These are phyloP conservation scores for Antheraea pernyi DNA, from an alignment of 1,140 invertebrate genomes.

Conservation along the genomic window DNA sequence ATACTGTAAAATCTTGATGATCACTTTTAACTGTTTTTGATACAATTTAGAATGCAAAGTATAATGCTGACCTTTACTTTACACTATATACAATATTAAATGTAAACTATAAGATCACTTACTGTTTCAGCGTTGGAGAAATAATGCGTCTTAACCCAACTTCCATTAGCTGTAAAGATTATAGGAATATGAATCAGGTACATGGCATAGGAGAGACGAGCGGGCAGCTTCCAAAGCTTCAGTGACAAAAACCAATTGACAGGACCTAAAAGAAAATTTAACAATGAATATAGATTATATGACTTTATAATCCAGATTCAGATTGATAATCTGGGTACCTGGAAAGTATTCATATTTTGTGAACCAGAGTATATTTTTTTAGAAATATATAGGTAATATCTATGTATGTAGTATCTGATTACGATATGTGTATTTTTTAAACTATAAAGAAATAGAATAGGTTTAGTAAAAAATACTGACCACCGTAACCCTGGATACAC, in stretches of 20 bases:
- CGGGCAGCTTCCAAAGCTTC: slow-evolving; percentile 72
- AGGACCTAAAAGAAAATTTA: slow-evolving; percentile 40
- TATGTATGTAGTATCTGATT: too few species aligned
- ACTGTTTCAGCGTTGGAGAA: slow-evolving; percentile 37
- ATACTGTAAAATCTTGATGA: too few species aligned
- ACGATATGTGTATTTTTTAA: too few species aligned
- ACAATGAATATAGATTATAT: background rate
- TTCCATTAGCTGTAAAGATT: slow-evolving; percentile 29
- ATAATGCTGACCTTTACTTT: too few species aligned
- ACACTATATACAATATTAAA: slow-evolving; percentile 2
- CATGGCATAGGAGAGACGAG: slow-evolving; percentile 69
- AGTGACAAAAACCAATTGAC: slow-evolving; percentile 72
- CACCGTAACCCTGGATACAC: slow-evolving; percentile 83
- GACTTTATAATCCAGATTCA: too few species aligned
- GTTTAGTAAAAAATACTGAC: slow-evolving; percentile 45
- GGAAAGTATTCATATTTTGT: too few species aligned
- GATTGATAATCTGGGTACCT: too few species aligned
- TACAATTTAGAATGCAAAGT: too few species aligned
- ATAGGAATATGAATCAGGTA: slow-evolving; percentile 66
- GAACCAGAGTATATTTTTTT: too few species aligned
- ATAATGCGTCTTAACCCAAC: slow-evolving; percentile 34
- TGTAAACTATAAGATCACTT: slow-evolving; percentile 10
- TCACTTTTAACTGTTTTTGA: too few species aligned
- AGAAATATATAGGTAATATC: too few species aligned
- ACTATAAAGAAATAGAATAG: too few species aligned